A percentile compares a stretch with the other conserved stretches of the same genome.
These are phyloP conservation scores for Montipora capricornis DNA, from an alignment of 64 coral and sea anemone genomes.

Conservation along the genomic window DNA sequence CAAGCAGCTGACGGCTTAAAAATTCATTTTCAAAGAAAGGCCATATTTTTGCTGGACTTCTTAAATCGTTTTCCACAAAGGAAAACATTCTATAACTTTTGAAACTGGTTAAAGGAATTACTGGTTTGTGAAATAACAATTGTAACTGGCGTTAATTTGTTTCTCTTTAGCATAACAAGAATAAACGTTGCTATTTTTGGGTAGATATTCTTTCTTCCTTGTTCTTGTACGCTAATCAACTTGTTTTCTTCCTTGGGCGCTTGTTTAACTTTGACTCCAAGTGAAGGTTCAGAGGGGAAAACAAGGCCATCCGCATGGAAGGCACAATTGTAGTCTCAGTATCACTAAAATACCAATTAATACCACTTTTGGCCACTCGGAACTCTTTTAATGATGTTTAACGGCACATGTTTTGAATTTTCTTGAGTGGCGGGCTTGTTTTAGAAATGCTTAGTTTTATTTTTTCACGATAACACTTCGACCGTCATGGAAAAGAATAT, in stretches of 20 bases:
- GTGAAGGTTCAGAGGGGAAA: background rate
- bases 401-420: conserved; percentile 19
- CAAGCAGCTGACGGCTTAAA: conserved; percentile 29
- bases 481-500: background rate
- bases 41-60: background rate
- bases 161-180: conserved; percentile 6
- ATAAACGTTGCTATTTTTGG: background rate
- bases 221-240: background rate
- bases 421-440: background rate
- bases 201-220: background rate
- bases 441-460: too few relatives aligned
- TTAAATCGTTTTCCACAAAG: background rate
- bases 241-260: background rate
- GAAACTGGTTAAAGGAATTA: background rate
- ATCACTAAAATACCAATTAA: conserved; percentile 33
- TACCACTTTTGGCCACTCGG: background rate
- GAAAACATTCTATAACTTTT: background rate
- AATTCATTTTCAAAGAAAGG: conserved; percentile 10
- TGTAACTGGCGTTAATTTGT: conserved; percentile 5
- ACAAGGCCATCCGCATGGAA: background rate
- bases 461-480: background rate
- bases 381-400: background rate
- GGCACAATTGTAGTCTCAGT: conserved; percentile 23
- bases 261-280: background rate
- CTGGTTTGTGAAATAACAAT: background rate